Evolutionary conservation across 2,888 invertebrate genomes (phyloP), one percentile per base, ranked within the genome.

Genomic region (Hermodice carunculata): DNA sequence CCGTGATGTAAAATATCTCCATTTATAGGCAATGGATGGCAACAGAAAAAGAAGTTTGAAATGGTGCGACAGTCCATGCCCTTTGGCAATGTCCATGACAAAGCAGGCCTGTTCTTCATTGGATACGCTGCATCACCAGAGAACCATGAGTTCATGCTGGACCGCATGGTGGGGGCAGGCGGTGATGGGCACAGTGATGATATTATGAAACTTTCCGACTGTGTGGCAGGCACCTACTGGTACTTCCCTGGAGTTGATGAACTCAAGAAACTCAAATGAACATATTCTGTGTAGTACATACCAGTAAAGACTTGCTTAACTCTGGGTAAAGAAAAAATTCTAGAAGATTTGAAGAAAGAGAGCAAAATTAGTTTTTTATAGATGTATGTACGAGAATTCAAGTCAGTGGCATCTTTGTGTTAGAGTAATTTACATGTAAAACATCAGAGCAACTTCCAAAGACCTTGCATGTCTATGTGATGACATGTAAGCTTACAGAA

Each of bases 61-160:
- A 85, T 86, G 34, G 85, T 86, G 0, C 77, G 85, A 17, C 86
- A 86, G 76, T 86, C 85, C 14, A 81, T 82, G 83, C 85, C 85
- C 0, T 86, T 78, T 58, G 86, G 86, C 17, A 80, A 72, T 4
- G 60, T 84, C 14, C 69, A 69, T 22, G 80, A 74, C 5, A 80
- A 82, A 4, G 76, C 81, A 19, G 85, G 86, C 11, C 76, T 85
- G 3, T 86, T 86, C 72, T 86, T 86, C 76, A 86, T 86, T 64
- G 85, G 78, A 28, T 86, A 85, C 64, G 78, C 85, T 14, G 81
- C 78, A 0, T 76, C 76, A 14, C 82, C 84, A 0, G 70, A 77
- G 14, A 83, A 84, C 70, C 77, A 81, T 31, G 80, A 86, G 69
- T 86, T 69, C 75, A 85, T 86, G 85, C 67, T 86, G 58, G 83